Base-by-base conservation (phyloP, 2,113 vertebrate genomes). In the Perca fluviatilis region DNA sequence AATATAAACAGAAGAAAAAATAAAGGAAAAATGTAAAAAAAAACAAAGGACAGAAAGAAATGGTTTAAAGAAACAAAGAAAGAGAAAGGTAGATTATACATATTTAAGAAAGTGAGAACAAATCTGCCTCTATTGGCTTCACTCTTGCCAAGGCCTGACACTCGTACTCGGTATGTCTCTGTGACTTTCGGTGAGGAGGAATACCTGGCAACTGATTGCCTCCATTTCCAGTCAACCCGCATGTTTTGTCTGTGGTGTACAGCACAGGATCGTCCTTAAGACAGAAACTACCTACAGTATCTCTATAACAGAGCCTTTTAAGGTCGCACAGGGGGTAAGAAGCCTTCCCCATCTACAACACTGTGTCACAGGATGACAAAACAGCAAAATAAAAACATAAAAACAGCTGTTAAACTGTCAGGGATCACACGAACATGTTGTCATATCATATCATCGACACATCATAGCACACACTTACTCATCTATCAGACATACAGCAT, bases 291-390 rank as follows among this genome's bases (percentile, higher is more conserved):
- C 30, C 25, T 65, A 27, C 50, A 66, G 23, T 56, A 51, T 61
- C 18, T 47, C 61, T 51, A n/a, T 56, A 14, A 74, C 49, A 27
- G 6, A 79, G 19, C 88, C 81, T 74, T 91, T 77, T 86, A 89
- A 83, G 83, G 88, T 66, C n/a, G 11, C 6, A 33, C 18, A 51
- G 54, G 3, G 11, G 27, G 3, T 46, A 43, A 19, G 6, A 33
- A 5, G 9, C 58, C 12, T 11, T 71, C 2, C 6, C 15, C 14
- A 50, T 27, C 23, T 2, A 25, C 8, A 21, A 12, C 21, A 3
- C 47, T 30, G 51, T 47, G 25, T 25, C 64, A 51, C 19, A 16
- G 6, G 76, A 62, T 74, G 74, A 85, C 49, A 77, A 63, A 46
- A 66, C 21, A 86, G 0, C 12, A 8, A 77, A 58, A 78, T 11